phyloP scores from a whole-genome alignment of 2,797 vertebrate genomes.

The Morus bassanus region DNA sequence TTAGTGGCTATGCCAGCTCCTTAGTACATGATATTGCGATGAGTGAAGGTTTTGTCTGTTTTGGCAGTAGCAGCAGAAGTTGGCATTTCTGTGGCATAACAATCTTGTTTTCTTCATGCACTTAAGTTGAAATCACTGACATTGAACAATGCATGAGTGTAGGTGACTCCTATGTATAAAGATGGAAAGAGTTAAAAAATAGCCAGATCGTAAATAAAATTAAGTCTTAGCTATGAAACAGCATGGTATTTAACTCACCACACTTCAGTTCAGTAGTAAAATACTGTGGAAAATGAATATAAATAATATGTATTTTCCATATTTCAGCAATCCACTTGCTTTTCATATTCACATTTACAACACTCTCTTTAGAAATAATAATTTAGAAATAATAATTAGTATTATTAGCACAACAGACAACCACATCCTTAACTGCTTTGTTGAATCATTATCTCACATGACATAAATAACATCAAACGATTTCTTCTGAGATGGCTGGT shows the following conservation, averaged over 20 bases:
- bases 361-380: neutral
- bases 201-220: neutral
- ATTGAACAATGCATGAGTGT: neutral
- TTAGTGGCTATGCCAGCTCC: neutral
- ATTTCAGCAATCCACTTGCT: neutral
- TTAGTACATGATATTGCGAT: fast-evolving
- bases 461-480: neutral
- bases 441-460: neutral
- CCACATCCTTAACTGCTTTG: neutral
- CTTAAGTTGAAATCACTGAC: neutral
- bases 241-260: neutral
- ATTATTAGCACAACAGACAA: neutral
- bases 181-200: neutral
- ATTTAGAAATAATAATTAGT: neutral
- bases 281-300: neutral
- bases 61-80: neutral
- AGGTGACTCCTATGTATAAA: neutral
- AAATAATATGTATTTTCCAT: neutral
- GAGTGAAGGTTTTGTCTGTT: neutral
- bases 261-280: neutral
- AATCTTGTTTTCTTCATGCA: neutral
- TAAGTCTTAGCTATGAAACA: neutral
- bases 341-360: neutral
- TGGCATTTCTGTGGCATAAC: neutral
- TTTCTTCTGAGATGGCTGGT: neutral